Evolutionary conservation across 2,888 invertebrate genomes (phyloP), one percentile per base, ranked within the genome.

Genomic region (Geophilus truncorum): DNA sequence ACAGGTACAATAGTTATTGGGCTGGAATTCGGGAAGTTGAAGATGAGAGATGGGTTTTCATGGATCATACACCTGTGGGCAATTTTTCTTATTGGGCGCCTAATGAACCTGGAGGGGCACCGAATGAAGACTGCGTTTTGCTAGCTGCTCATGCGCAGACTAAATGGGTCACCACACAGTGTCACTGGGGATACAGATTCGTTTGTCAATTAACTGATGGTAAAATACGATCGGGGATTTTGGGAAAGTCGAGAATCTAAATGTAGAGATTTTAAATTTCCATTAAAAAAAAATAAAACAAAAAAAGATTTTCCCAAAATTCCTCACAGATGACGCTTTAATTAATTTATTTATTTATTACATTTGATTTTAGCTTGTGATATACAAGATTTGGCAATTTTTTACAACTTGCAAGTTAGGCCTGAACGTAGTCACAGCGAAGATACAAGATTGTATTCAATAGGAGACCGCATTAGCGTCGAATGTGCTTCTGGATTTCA

Each of bases 181-280:
- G 80, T 36, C 80, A 80, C 23, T 80, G 80, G 80, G 80, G 80
- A 10, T 80, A 80, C 36, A 28, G 80, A 23, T 80, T 80, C 36
- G 36, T 80, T 28, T 80, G 80, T 23, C 80, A 80, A 76, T 36
- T 76, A 21, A 25, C 30, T 23, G 76, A 34, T 76, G 36, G 36
- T 23, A 34, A 21, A 6, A n/a, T n/a, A n/a, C n/a, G n/a, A n/a
- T n/a, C n/a, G n/a, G n/a, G n/a, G n/a, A n/a, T n/a, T n/a, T n/a
- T n/a, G n/a, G n/a, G n/a, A n/a, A n/a, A n/a, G n/a, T n/a, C n/a
- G n/a, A n/a, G n/a, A n/a, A n/a, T n/a, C n/a, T n/a, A n/a, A n/a
- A n/a, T n/a, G n/a, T n/a, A n/a, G n/a, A n/a, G n/a, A n/a, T n/a
- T n/a, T n/a, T n/a, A n/a, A 21, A 9, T 9, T 6, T 76, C 30